Evolutionary conservation across 1,140 invertebrate genomes (phyloP), one percentile per base, ranked within the genome.

Genomic region (Marisa cornuarietis): DNA sequence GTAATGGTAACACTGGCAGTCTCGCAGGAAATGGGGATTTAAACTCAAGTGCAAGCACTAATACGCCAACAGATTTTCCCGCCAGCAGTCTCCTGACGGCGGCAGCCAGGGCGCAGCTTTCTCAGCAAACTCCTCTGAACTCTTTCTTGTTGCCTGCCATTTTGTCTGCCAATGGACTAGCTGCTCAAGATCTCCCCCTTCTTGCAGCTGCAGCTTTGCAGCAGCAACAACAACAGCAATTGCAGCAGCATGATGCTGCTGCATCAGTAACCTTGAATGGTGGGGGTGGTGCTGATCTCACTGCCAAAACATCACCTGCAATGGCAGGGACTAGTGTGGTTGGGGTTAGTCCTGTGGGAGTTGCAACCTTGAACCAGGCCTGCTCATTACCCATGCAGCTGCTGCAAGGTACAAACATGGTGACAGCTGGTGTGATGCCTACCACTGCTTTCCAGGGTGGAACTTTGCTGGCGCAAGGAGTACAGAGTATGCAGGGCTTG

Each of bases 81-180:
- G 88, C 88, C 26, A 89, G 88, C 76, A 86, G 81, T 78, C 76
- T 89, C 26, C 76, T 89, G 54, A 86, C 88, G 9, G 86, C 87
- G 9, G 87, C 87, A 31, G 87, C 87, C 18, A 83, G 84, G 68
- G 84, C 86, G 22, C 87, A 88, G 78, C 75, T 87, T 51, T 79
- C 81, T 69, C 84, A 85, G 73, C 84, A 86, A 66, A 78, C 71
- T 73, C 31, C 78, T 10, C 71, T 80, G 52, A 58, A 72, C n/a
- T 49, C 79, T n/a, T 73, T 73, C 42, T 24, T 79, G 16, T 31
- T 73, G 22, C 76, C 76, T 7, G 76, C 76, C 13, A 68, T 77
- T 31, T 9, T 77, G 18, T 63, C 62, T 22, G 51, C 76, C 65
- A 76, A 65, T 63, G 61, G 74, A 31, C 31, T 76, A 58, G 49